Evolutionary conservation across 2,888 invertebrate genomes (phyloP), one percentile per base, ranked within the genome.

Genomic region (Brachycybe producta): DNA sequence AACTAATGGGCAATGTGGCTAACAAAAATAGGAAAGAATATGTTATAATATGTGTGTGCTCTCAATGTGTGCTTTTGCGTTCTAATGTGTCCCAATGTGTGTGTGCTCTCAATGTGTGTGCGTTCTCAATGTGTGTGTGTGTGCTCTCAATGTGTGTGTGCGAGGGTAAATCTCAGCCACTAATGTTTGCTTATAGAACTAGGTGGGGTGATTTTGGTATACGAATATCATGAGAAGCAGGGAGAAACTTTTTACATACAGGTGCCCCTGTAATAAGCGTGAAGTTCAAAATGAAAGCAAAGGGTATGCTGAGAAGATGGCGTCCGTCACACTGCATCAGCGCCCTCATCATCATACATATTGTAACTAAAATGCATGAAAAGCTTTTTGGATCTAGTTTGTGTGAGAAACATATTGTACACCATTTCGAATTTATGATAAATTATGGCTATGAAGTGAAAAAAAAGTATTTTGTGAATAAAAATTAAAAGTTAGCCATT

Each of bases 301-400:
- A 26, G 27, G 40, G 46, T 34, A 46, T 46, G 46, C 36, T 38
- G 46, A 36, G 28, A 45, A 50, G 50, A 50, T 43, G 50, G 44
- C 50, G 50, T 4, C 44, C 43, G 44, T 50, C 44, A 43, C 44
- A 32, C 36, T n/a, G 44, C n/a, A 50, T 50, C 50, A 45, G 36
- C 26, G 26, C 24, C 44, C 44, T 45, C 43, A 45, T 50, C 44
- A 45, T 40, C 48, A 48, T 48, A 42, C 21, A 40, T 36, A 35
- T 50, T 30, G 50, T 24, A n/a, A 21, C 26, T 45, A 50, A 50
- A 50, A 50, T 17, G 41, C 40, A 49, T 49, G 49, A 49, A 49
- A 49, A 42, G 28, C 42, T 49, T 39, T 49, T 34, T 28, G 42
- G 30, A 42, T 49, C 28, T 26, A 19, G 26, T 27, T 43, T 43